Evolutionary conservation across 2,797 vertebrate species (phyloP).

Genomic region (Eulemur rubriventer): DNA sequence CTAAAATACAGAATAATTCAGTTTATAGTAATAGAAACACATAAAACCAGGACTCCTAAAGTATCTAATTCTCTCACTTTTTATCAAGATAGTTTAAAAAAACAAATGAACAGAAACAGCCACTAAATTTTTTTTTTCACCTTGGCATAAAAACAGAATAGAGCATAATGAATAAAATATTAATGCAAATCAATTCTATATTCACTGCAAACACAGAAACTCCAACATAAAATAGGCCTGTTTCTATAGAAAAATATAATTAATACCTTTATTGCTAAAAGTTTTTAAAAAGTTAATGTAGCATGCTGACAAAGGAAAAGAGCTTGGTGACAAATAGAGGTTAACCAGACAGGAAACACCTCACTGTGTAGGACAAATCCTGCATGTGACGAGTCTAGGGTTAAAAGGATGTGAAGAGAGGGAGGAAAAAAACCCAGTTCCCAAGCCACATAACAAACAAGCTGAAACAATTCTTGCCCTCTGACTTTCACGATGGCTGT

Average conservation of each 20-base stretch:
- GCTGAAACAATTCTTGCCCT: neutral
- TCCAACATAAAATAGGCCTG: neutral
- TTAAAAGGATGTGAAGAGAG: constrained; percentile 53
- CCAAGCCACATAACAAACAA: constrained; percentile 28
- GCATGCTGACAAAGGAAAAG: constrained; percentile 4
- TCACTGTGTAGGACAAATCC: constrained; percentile 24
- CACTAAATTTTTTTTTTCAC: neutral
- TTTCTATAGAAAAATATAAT: neutral
- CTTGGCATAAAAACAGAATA: neutral
- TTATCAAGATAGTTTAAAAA: neutral
- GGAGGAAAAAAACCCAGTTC: neutral
- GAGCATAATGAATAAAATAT: neutral
- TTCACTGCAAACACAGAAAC: constrained; percentile 10
- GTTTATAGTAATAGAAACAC: neutral
- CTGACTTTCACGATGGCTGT: constrained; percentile 25
- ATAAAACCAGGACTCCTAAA: neutral
- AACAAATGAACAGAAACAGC: neutral
- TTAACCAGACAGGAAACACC: constrained; percentile 66
- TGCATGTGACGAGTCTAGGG: constrained; percentile 21
- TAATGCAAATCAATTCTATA: neutral
- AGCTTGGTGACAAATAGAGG: neutral
- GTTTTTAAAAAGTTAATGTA: neutral
- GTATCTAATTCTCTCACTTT: neutral
- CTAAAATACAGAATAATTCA: neutral
- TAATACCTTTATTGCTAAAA: neutral